Evolutionary conservation across 1,140 invertebrate genomes (phyloP), one percentile per base, ranked within the genome.

Genomic region (Pristionchus pacificus): DNA sequence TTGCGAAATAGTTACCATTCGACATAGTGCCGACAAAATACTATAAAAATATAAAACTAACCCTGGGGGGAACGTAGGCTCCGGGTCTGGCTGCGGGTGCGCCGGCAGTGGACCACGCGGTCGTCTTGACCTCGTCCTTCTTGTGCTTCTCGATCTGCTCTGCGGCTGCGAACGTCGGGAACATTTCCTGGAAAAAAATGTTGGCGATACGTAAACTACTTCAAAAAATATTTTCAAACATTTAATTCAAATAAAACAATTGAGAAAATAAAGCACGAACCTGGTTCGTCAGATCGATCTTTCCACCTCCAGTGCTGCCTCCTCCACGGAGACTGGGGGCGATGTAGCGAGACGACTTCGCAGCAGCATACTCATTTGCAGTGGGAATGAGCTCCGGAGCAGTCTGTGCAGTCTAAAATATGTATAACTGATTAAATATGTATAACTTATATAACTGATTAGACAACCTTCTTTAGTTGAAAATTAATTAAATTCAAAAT

Each of bases 151-250:
- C 71, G 31, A 73, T 73, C 63, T 73, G 67, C n/a, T 60, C 63
- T 28, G 71, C 71, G 60, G 67, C 71, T 0, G 71, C 71, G 15
- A 73, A 38, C 1, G 71, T 68, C 24, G 71, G 71, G 60, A 73
- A 73, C 32, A 70, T 38, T 2, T 60, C 67, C 10, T 73, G 59
- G 29, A 49, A 49, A 10, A 6, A 19, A 10, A 49, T 19, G 6
- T 49, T 10, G 19, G 19, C 38, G 6, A 49, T 49, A 6, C 38
- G 38, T 49, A 49, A 49, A n/a, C n/a, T n/a, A n/a, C n/a, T n/a
- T n/a, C n/a, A n/a, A n/a, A n/a, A n/a, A n/a, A n/a, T n/a, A n/a
- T n/a, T n/a, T n/a, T n/a, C n/a, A n/a, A n/a, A n/a, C n/a, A n/a
- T n/a, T n/a, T n/a, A n/a, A n/a, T n/a, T n/a, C n/a, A n/a, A n/a